Evolutionary conservation across 1,140 invertebrate species (phyloP).

Genomic region (Penaeus japonicus): DNA sequence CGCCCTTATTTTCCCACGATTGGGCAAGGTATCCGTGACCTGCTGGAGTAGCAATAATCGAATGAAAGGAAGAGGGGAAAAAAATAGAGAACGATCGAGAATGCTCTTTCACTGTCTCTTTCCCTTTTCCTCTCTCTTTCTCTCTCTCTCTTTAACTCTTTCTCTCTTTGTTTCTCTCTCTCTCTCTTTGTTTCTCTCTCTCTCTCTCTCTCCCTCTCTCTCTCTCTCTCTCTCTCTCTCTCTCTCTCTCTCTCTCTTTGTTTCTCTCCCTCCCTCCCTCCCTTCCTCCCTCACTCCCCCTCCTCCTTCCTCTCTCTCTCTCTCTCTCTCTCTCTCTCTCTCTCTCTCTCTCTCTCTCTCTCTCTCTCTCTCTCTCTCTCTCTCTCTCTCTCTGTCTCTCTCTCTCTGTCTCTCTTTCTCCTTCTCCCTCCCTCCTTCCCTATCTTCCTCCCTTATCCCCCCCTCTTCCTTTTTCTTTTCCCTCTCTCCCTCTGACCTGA

Average conservation of each 20-base stretch:
- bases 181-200: background rate
- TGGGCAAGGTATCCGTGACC: no score
- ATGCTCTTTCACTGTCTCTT: background rate
- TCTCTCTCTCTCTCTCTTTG: background rate
- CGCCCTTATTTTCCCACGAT: no score
- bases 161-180: background rate
- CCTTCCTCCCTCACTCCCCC: background rate
- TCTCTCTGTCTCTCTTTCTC: background rate
- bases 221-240: conserved; percentile 8
- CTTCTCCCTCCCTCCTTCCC: background rate
- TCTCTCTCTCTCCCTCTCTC: conserved; percentile 4
- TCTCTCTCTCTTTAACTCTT: background rate
- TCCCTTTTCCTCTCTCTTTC: background rate
- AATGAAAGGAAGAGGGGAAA: no score
- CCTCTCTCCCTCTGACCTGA: background rate
- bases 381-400: background rate
- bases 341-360: background rate
- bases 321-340: background rate
- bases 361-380: background rate
- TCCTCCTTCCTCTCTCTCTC: background rate
- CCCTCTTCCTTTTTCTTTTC: background rate
- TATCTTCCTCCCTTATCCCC: background rate
- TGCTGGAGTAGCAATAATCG: no score
- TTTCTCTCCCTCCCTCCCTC: background rate
- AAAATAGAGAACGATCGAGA: background rate